phyloP scores from a whole-genome alignment of 2,113 vertebrate genomes.

The Echinops telfairi region DNA sequence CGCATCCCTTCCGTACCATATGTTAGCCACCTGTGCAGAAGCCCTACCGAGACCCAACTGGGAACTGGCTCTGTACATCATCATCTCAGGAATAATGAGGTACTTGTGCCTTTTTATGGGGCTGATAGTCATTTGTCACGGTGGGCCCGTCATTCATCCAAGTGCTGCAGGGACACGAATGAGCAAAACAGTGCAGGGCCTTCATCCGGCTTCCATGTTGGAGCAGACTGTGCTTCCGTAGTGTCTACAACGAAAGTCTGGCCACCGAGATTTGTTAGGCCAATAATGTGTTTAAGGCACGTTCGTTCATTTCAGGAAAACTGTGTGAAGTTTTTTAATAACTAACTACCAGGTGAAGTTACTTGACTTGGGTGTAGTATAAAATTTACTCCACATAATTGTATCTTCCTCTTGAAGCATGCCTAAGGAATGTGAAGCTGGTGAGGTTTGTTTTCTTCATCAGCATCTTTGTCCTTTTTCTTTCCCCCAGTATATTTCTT shows the following conservation, averaged over 20 bases:
- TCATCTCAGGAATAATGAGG: constrained; percentile 98
- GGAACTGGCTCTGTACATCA: constrained; percentile 96
- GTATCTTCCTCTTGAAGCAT: neutral
- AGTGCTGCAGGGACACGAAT: neutral
- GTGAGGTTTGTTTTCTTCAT: neutral
- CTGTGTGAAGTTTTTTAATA: neutral
- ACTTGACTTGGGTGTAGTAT: neutral
- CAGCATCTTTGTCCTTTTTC: neutral
- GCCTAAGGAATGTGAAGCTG: neutral
- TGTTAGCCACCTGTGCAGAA: constrained; percentile 96
- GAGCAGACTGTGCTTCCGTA: neutral
- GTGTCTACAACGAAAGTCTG: neutral
- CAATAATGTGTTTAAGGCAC: constrained; percentile 16
- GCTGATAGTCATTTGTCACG: neutral
- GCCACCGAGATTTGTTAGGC: neutral
- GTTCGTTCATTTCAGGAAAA: constrained; percentile 35
- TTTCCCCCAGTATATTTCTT: neutral
- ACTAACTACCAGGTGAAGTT: too few relatives aligned
- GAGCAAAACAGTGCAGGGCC: neutral
- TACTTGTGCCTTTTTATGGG: constrained; percentile 70
- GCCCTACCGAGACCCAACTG: constrained; percentile 96
- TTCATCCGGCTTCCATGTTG: neutral
- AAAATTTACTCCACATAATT: neutral
- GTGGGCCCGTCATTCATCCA: neutral
- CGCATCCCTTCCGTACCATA: constrained; percentile 98